Percentiles rank a stretch among this genome's conserved stretches.
Conservation (phyloP, 2,113 vertebrate genomes). For the Zosterops lateralis region DNA sequence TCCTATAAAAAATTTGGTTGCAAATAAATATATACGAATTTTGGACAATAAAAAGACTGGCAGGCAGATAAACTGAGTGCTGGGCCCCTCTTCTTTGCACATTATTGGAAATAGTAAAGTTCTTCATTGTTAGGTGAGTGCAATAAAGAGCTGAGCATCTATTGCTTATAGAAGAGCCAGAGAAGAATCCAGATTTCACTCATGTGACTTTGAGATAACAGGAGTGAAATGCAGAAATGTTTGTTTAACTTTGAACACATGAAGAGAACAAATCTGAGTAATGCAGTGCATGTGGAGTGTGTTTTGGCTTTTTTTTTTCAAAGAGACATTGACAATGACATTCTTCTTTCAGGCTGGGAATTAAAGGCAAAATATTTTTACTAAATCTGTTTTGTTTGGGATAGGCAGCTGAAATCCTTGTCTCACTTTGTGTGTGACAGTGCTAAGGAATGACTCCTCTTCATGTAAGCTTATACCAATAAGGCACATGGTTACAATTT, state of each 20-base stretch:
- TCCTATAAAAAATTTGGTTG: background rate
- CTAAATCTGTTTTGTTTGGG: background rate
- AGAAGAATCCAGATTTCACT: constrained; percentile 6
- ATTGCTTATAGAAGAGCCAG: background rate
- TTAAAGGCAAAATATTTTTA: background rate
- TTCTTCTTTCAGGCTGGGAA: background rate
- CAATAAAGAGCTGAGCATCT: background rate
- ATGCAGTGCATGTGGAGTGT: background rate
- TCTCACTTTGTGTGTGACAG: background rate
- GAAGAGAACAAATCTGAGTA: background rate
- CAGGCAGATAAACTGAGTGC: background rate
- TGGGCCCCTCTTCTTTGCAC: background rate
- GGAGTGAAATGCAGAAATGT: background rate
- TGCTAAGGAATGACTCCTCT: background rate
- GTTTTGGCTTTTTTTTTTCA: background rate
- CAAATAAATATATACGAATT: background rate
- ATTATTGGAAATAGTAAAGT: background rate
- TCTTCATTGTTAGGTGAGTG: background rate
- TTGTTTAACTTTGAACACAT: constrained; percentile 3
- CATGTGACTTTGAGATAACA: constrained; percentile 33
- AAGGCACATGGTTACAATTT: background rate
- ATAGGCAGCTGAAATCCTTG: background rate
- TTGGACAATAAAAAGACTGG: background rate
- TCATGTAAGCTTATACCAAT: background rate
- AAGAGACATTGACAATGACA: background rate